A percentile compares a stretch with the other conserved stretches of the same genome.
Conservation (phyloP, 2,113 vertebrate genomes). For the Thalassoma bifasciatum region DNA sequence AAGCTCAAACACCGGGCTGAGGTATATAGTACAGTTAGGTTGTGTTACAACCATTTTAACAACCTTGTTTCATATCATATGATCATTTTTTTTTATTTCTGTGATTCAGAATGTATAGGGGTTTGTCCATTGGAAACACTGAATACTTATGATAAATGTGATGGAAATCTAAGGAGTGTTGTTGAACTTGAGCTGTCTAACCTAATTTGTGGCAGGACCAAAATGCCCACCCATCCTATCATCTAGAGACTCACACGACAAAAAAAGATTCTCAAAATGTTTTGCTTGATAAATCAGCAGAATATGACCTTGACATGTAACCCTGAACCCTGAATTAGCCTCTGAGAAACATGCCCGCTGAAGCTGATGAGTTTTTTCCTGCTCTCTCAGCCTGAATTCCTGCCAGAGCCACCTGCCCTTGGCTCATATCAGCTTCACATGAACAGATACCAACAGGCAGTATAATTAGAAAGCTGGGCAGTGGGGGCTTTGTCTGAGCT, state of each 20-base stretch:
- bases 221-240: not conserved
- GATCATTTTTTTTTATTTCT: too few relatives aligned
- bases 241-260: not conserved
- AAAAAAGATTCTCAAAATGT: not conserved
- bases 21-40: too few relatives aligned
- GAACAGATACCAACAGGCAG: slow-evolving; percentile 5
- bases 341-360: not conserved
- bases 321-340: slow-evolving; percentile 14
- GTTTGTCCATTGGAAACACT: not conserved
- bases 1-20: too few relatives aligned
- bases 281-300: slow-evolving; percentile 13
- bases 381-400: not conserved
- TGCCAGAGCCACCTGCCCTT: slow-evolving; percentile 12
- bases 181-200: not conserved
- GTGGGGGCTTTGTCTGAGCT: slow-evolving; percentile 1
- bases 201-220: not conserved
- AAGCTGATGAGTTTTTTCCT: not conserved
- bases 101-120: too few relatives aligned
- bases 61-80: too few relatives aligned
- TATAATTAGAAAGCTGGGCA: slow-evolving; percentile 43
- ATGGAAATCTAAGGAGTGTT: not conserved
- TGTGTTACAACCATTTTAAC: too few relatives aligned
- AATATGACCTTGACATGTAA: not conserved
- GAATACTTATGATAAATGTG: not conserved
- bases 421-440: not conserved